Conservation (phyloP, 2,113 vertebrate genomes). For the Eulacestoma nigropectus region DNA sequence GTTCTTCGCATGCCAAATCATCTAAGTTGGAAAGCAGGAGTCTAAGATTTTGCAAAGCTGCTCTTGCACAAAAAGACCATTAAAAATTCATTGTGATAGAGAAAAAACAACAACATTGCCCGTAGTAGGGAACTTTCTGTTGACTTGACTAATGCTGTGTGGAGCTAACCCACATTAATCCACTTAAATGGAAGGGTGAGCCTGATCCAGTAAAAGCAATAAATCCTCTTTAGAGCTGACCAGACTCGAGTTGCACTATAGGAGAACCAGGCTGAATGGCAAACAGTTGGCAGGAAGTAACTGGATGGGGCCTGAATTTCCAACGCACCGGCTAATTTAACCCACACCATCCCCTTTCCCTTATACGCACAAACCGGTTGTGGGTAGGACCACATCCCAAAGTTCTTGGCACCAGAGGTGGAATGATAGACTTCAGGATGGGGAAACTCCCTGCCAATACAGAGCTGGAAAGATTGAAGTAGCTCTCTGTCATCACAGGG, state of each 20-base stretch:
- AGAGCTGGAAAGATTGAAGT: not conserved
- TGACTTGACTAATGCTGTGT: conserved; percentile 42
- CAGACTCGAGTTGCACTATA: not conserved
- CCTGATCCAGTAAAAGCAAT: conserved; percentile 54
- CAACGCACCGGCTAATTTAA: not conserved
- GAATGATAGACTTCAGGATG: not conserved
- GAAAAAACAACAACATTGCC: conserved; percentile 21
- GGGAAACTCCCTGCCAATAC: not conserved
- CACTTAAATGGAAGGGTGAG: conserved; percentile 53
- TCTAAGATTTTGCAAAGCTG: conserved; percentile 40
- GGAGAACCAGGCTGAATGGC: not conserved
- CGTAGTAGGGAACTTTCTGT: conserved; percentile 33
- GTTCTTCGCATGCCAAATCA: conserved; percentile 32
- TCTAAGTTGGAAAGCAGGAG: not conserved
- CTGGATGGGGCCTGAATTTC: conserved; percentile 9
- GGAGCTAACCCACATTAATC: conserved; percentile 49
- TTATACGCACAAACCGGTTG: accelerated
- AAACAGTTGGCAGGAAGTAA: conserved; percentile 13
- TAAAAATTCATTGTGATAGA: conserved; percentile 46
- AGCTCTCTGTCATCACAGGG: not conserved
- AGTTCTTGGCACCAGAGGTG: not conserved
- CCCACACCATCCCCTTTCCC: not conserved
- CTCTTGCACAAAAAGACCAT: conserved; percentile 53
- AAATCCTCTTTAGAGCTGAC: conserved; percentile 52
- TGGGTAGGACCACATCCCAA: not conserved